phyloP scores from a whole-genome alignment of 2,113 vertebrate species.

The Verasper variegatus region DNA sequence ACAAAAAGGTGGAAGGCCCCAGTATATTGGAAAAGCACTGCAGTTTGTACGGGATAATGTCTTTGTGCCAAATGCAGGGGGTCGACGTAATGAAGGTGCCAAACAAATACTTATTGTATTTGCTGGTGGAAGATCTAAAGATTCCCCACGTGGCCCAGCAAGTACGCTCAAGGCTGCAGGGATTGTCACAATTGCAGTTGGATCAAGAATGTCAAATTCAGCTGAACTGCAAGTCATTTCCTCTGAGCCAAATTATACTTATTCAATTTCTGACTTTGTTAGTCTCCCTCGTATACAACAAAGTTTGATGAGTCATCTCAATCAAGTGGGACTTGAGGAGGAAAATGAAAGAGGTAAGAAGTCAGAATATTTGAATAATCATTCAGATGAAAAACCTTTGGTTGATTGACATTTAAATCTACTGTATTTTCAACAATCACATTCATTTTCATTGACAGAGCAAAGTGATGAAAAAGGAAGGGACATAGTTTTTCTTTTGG shows the following conservation, averaged over 20 bases:
- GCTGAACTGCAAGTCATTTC: slow-evolving; percentile 74
- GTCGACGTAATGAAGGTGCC: slow-evolving; percentile 58
- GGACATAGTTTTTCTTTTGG: neutral
- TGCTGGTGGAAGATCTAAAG: slow-evolving; percentile 76
- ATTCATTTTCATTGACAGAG: too few relatives aligned
- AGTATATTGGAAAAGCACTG: slow-evolving; percentile 79
- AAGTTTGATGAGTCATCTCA: slow-evolving; percentile 58
- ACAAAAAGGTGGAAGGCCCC: slow-evolving; percentile 77
- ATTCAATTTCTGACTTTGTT: slow-evolving; percentile 69
- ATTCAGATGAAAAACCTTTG: neutral
- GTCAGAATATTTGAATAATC: neutral
- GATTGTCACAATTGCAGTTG: slow-evolving; percentile 71
- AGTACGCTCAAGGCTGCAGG: slow-evolving; percentile 72
- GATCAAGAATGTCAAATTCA: slow-evolving; percentile 69
- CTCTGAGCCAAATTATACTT: slow-evolving; percentile 62
- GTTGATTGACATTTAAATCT: too few relatives aligned
- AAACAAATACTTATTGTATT: slow-evolving; percentile 79
- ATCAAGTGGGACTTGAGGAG: slow-evolving; percentile 38
- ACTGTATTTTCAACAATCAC: too few relatives aligned
- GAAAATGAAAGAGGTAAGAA: slow-evolving; percentile 64
- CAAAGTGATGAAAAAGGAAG: neutral
- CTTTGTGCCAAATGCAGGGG: slow-evolving; percentile 67
- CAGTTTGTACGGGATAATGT: slow-evolving; percentile 77
- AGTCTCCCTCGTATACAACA: slow-evolving; percentile 67
- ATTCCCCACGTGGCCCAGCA: slow-evolving; percentile 76